Base-by-base conservation (phyloP, 2,888 invertebrate species). In the Schizaphis graminum region DNA sequence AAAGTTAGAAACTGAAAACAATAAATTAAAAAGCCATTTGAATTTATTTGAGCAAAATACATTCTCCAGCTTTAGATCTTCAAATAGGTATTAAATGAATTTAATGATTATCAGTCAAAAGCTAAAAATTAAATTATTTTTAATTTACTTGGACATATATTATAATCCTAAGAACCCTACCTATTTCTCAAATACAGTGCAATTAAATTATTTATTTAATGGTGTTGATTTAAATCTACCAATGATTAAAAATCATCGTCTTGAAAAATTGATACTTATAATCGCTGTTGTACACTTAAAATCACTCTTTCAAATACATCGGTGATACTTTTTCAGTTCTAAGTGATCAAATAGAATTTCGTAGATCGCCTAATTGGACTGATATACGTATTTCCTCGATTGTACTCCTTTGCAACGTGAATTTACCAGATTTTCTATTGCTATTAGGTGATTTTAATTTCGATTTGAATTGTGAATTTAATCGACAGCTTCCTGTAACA, bases 181-280 rank as follows among this genome's bases (percentile, higher is more conserved):
- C 16, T 53, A 87, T 53, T 1, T n/a, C n/a, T n/a, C 53, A 87
- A 35, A 87, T 53, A 53, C 53, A 10, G 53, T 21, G 53, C 53
- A 53, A n/a, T 87, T n/a, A 87, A 87, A 53, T 53, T 5, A 47
- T 47, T 7, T 47, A 47, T 47, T 47, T 4, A 7, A 47, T 47
- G 44, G 7, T 47, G 0, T 47, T 47, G 35, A 87, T 49, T 87
- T 53, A n/a, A 87, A 87, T 53, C 49, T 49, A n/a, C 49, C 7
- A 53, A 88, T 88, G 21, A 88, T 88, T 10, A 88, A 87, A 49
- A 49, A n/a, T 87, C 35, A 53, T n/a, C n/a, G n/a, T n/a, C n/a
- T n/a, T n/a, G n/a, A n/a, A n/a, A n/a, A n/a, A n/a, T n/a, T n/a
- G n/a, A n/a, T n/a, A n/a, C n/a, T n/a, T n/a, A n/a, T n/a, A 8